Evolutionary conservation across 92 coral and sea anemone genomes (phyloP).

Genomic region (Isaurus tuberculatus): DNA sequence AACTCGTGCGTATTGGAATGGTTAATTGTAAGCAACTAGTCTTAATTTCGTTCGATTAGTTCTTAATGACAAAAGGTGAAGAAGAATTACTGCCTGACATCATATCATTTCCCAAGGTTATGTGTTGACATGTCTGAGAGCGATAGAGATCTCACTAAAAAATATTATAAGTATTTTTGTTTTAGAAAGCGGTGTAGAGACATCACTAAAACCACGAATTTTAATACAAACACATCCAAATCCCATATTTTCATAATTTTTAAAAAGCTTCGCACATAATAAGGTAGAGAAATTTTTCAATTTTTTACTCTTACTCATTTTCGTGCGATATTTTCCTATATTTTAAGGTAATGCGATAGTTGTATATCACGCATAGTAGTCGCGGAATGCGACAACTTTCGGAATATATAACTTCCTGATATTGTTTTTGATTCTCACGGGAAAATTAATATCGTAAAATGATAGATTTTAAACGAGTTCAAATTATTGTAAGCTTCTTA

Average conservation of each 20-base stretch:
- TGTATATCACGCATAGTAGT: background rate
- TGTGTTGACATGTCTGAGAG: slow-evolving; percentile 33
- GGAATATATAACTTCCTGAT: slow-evolving; percentile 28
- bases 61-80: slow-evolving; percentile 41
- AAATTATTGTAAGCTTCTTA: background rate
- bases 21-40: slow-evolving; percentile 41
- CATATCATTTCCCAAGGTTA: slow-evolving; percentile 4
- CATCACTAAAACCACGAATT: background rate
- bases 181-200: background rate
- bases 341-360: background rate
- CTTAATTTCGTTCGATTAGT: slow-evolving; percentile 40
- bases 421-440: slow-evolving; percentile 36
- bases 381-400: slow-evolving; percentile 19
- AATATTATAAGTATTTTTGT: background rate
- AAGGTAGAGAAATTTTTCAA: background rate
- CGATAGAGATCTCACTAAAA: slow-evolving; percentile 30
- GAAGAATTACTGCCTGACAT: slow-evolving; percentile 32
- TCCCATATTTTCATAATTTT: background rate
- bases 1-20: slow-evolving; percentile 25
- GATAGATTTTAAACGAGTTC: slow-evolving; percentile 39
- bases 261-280: background rate
- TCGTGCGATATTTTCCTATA: background rate
- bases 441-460: slow-evolving; percentile 26
- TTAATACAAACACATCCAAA: background rate
- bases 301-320: background rate